Percentiles rank a stretch among this genome's conserved stretches.
Conservation (phyloP, 2,113 vertebrate genomes). For the Forbesichthys agassizii region DNA sequence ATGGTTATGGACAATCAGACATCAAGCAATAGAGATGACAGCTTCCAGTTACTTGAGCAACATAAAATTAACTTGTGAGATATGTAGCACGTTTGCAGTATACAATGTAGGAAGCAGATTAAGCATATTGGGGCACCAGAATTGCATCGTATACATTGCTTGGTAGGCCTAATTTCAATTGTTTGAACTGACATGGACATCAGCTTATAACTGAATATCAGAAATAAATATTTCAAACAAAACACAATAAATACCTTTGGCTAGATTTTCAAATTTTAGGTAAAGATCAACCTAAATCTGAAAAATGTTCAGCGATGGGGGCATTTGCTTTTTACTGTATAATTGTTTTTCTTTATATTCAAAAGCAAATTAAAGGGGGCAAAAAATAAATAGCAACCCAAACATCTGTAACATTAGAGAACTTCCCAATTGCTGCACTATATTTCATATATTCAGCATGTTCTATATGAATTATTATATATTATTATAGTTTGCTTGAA, state of each 20-base stretch:
- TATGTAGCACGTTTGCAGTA: neutral
- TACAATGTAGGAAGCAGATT: too few relatives aligned
- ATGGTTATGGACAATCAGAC: constrained; percentile 60
- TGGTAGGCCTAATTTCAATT: too few relatives aligned
- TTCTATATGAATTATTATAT: too few relatives aligned
- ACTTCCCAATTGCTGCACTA: neutral
- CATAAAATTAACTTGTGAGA: neutral
- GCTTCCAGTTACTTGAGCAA: constrained; percentile 37
- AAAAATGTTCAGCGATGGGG: neutral
- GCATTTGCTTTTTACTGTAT: neutral
- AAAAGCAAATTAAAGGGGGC: neutral
- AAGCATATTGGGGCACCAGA: neutral
- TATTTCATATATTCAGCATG: neutral
- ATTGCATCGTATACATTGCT: too few relatives aligned
- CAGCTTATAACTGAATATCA: too few relatives aligned
- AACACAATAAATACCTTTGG: constrained; percentile 10
- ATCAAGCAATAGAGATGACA: constrained; percentile 54
- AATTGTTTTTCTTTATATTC: neutral
- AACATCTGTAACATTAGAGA: too few relatives aligned
- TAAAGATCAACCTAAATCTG: neutral
- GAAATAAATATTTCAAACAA: constrained; percentile 16
- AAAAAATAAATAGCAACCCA: too few relatives aligned
- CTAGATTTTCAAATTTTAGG: neutral
- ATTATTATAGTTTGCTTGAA: neutral
- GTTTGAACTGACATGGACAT: too few relatives aligned